Base-by-base conservation (phyloP, 2,113 vertebrate species). In the Eonycteris spelaea region DNA sequence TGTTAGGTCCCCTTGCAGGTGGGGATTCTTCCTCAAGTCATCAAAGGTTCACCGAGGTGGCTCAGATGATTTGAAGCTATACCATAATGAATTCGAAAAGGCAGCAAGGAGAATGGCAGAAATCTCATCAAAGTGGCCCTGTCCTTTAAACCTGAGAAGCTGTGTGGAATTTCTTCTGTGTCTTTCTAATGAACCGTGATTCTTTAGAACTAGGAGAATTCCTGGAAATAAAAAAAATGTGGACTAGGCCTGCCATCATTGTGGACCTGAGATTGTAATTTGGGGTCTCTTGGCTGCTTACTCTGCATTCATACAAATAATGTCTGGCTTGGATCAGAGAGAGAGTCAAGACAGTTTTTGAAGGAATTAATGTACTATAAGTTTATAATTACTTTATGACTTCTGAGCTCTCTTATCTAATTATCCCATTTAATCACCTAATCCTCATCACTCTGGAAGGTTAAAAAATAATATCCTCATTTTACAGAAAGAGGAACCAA, bases 1-100 rank as follows among this genome's bases (percentile, higher is more conserved):
- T 0, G 0, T 19, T 28, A 12, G 1, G 55, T 59, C 5, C 48
- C 43, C 35, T 48, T 40, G 19, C 35, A 14, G 10, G 6, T 38
- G 63, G 61, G 43, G 51, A 38, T 26, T 12, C 92, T 93, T 75
- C 92, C 92, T 78, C 22, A 3, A 59, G 16, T 68, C 6, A 3
- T 13, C 71, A 26, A 63, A 24, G 67, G 51, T 65, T 53, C 16
- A 48, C 4, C 1, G 14, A 33, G 68, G 38, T 6, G 67, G 78
- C 53, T 73, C 43, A 5, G 51, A 61, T 5, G 9, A 38, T 63
- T 48, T 10, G 40, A 73, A 78, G 26, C 15, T 33, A 55, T 24
- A 35, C 24, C 18, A 3, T n/a, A 13, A 19, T 15, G 7, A 43
- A 16, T 74, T 77, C 55, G 55, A 73, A 33, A 90, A 70, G 21